Percentiles rank a stretch among this genome's conserved stretches.
These are phyloP conservation scores for Heliconius aoede DNA, from an alignment of 2,888 invertebrate species.

Conservation along the genomic window DNA sequence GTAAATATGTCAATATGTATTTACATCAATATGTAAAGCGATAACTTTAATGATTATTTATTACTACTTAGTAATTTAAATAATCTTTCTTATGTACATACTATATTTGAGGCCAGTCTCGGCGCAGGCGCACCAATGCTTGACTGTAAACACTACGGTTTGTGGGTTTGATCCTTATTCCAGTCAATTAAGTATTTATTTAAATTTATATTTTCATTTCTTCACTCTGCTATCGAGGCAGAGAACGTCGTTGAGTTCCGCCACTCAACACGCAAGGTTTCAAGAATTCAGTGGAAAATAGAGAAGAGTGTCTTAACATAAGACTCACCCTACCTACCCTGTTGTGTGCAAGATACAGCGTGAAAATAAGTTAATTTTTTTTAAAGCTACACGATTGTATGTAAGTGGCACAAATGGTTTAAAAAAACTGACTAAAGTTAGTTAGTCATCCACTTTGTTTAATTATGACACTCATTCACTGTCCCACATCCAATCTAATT, in stretches of 20 bases:
- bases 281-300: too few relatives aligned
- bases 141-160: background rate
- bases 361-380: background rate
- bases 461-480: conserved; percentile 35
- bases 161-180: accelerated
- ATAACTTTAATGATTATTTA: background rate
- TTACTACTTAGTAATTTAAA: background rate
- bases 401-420: background rate
- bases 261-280: background rate
- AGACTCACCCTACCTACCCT: too few relatives aligned
- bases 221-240: background rate
- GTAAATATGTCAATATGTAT: conserved; percentile 5
- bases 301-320: too few relatives aligned
- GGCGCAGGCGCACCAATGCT: background rate
- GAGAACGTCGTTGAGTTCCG: too few relatives aligned
- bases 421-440: background rate
- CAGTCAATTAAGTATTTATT: background rate
- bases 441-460: conserved; percentile 34
- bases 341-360: too few relatives aligned
- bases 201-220: background rate
- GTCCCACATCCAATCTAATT: conserved; percentile 42
- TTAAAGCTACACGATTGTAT: background rate
- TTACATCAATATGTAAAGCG: background rate
- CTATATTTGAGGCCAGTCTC: background rate
- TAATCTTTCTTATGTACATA: background rate